These are phyloP conservation scores for Arrhopalites spinosus DNA, from an alignment of 2,888 invertebrate genomes.

Conservation along the genomic window DNA sequence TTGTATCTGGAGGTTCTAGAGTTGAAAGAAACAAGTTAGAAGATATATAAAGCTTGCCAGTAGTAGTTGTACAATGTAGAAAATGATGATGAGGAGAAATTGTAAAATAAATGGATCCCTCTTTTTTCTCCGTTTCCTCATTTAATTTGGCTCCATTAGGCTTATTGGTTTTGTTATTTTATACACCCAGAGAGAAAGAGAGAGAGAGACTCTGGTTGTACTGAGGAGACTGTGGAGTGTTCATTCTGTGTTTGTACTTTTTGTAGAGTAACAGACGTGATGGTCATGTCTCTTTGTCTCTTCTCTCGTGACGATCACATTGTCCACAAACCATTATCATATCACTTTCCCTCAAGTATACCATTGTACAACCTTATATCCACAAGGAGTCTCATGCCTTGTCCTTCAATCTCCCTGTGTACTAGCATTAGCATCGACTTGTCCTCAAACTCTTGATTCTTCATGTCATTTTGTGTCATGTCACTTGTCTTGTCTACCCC, in stretches of 20 bases:
- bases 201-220: neutral
- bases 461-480: neutral
- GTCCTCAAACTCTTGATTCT: too few species aligned
- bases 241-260: neutral
- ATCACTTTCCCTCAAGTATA: neutral
- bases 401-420: neutral
- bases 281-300: too few species aligned
- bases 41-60: too few species aligned
- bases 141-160: slow-evolving; percentile 1
- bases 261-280: neutral
- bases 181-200: neutral
- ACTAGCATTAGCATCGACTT: too few species aligned
- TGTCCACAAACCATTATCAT: neutral
- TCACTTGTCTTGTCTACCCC: neutral
- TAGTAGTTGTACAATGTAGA: too few species aligned
- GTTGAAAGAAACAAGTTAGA: too few species aligned
- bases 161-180: slow-evolving; percentile 1
- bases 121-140: neutral
- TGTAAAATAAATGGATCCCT: too few species aligned
- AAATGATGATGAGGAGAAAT: too few species aligned
- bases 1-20: too few species aligned
- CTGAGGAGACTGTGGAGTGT: too few species aligned
- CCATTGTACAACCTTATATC: too few species aligned
- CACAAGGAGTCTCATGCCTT: neutral
- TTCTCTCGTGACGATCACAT: too few species aligned